A percentile compares a stretch with the other conserved stretches of the same genome.
Conservation (phyloP, 2,888 invertebrate species). For the Autographa pulchrina region DNA sequence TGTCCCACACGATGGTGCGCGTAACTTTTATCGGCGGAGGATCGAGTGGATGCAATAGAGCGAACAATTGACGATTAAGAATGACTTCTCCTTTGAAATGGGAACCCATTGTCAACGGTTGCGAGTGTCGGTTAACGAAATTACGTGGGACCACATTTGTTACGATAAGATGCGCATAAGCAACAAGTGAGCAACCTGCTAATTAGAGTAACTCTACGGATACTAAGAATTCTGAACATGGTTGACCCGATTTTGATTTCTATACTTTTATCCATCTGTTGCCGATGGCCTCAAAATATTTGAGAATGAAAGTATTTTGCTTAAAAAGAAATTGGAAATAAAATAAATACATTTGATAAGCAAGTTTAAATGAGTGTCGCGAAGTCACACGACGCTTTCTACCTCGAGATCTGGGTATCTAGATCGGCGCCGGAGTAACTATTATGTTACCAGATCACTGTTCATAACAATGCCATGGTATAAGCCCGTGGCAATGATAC, state of each 20-base stretch:
- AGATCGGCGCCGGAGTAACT: conserved; percentile 74
- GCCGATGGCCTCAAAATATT: background rate
- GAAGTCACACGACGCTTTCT: conserved; percentile 69
- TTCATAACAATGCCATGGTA: conserved; percentile 70
- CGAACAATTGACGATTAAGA: conserved; percentile 75
- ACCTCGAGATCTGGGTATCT: conserved; percentile 79
- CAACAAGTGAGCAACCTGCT: conserved; percentile 30
- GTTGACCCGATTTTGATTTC: conserved; percentile 8
- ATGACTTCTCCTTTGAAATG: conserved; percentile 62
- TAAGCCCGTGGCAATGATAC: conserved; percentile 71
- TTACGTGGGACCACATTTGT: conserved; percentile 67
- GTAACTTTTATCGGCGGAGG: conserved; percentile 38
- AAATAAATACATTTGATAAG: conserved; percentile 44
- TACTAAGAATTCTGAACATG: conserved; percentile 5
- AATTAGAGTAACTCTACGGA: background rate
- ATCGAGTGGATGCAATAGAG: conserved; percentile 49
- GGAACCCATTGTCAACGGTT: conserved; percentile 69
- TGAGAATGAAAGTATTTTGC: background rate
- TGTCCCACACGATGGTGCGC: conserved; percentile 17
- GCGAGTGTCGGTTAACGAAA: conserved; percentile 62
- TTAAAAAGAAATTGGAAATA: conserved; percentile 18
- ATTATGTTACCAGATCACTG: conserved; percentile 71
- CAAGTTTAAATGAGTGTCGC: conserved; percentile 52
- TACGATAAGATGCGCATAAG: conserved; percentile 51
- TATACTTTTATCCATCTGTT: conserved; percentile 11